Conservation (phyloP, 2,888 invertebrate genomes). For the Tipula helvola region DNA sequence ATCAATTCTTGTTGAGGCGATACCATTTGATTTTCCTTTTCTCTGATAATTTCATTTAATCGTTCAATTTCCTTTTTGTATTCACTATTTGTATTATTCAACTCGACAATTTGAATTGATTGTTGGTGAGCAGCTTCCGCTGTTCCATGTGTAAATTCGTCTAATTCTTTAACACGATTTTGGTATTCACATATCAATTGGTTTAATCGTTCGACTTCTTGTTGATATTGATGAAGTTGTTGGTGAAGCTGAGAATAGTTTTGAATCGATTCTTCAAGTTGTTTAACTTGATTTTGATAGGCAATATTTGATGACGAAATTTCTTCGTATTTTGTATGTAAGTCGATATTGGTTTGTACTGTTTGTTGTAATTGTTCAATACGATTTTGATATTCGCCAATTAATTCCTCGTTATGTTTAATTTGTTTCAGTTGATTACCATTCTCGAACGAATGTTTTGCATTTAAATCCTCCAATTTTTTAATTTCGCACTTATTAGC, state of each 20-base stretch:
- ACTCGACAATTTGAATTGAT: neutral
- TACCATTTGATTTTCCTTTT: neutral
- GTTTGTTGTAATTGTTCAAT: neutral
- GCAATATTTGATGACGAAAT: neutral
- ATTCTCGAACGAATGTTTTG: neutral
- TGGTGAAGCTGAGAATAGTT: neutral
- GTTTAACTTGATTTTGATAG: slow-evolving; percentile 11
- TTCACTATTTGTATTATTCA: neutral
- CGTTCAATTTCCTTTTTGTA: neutral
- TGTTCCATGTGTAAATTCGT: neutral
- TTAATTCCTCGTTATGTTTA: neutral
- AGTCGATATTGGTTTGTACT: neutral
- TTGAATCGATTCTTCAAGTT: slow-evolving; percentile 19
- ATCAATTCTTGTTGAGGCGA: neutral
- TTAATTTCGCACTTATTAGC: neutral
- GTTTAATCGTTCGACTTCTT: neutral
- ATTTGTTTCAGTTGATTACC: neutral
- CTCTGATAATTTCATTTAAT: neutral
- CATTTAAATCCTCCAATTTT: neutral
- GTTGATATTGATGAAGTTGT: neutral
- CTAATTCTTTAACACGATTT: neutral
- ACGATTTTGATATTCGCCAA: neutral
- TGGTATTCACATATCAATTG: neutral
- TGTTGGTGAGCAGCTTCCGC: neutral
- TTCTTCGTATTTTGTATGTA: neutral